A percentile compares a stretch with the other conserved stretches of the same genome.
phyloP scores from a whole-genome alignment of 2,797 vertebrate genomes.

The Falco peregrinus region DNA sequence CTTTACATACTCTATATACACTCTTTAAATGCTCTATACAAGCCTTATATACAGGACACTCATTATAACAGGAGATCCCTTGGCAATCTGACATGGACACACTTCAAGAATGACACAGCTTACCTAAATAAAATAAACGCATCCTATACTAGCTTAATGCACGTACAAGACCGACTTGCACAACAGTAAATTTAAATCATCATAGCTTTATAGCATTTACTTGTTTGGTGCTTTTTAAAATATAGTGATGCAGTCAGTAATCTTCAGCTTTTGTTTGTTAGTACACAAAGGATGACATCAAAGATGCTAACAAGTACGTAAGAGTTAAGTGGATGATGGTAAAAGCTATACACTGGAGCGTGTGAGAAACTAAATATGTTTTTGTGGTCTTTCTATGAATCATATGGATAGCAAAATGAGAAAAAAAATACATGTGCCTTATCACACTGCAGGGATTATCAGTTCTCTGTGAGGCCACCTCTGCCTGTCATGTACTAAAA shows the following conservation, averaged over 20 bases:
- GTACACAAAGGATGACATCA: neutral
- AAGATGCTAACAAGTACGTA: neutral
- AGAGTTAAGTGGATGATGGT: neutral
- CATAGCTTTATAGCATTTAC: neutral
- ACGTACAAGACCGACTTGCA: neutral
- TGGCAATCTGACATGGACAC: neutral
- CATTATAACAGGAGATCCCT: neutral
- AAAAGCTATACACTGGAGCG: neutral
- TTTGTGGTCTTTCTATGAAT: neutral
- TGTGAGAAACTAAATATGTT: neutral
- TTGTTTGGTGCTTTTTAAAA: neutral
- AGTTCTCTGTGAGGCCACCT: neutral
- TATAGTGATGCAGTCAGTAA: neutral
- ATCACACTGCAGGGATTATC: neutral
- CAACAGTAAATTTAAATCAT: neutral
- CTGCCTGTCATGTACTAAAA: neutral
- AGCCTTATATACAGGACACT: neutral
- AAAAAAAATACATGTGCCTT: neutral
- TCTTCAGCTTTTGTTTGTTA: neutral
- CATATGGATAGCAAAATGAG: neutral
- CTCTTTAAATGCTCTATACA: neutral
- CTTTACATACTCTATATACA: neutral
- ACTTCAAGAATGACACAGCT: neutral
- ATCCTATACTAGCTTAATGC: neutral
- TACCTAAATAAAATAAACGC: neutral